Percentiles rank a stretch among this genome's conserved stretches.
Conservation (phyloP, 2,113 vertebrate species). For the Anguilla rostrata region DNA sequence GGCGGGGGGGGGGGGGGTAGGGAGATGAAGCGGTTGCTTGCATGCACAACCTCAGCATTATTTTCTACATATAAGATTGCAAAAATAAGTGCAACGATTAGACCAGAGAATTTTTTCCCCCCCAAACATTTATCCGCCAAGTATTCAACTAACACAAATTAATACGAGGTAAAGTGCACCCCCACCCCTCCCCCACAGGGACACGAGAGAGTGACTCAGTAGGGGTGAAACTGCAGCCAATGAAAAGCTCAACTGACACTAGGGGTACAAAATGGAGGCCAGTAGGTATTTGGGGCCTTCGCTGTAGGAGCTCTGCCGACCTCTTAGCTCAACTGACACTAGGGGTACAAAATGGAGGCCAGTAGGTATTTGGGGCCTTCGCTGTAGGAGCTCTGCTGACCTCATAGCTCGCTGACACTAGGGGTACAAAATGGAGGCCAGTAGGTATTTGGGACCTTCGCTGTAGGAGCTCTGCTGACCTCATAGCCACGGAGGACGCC, state of each 20-base stretch:
- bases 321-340: constrained; percentile 73
- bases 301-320: constrained; percentile 57
- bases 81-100: background rate
- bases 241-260: too few species aligned
- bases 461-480: constrained; percentile 64
- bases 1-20: rapidly evolving
- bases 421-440: background rate
- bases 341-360: background rate
- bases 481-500: constrained; percentile 90
- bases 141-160: background rate
- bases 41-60: background rate
- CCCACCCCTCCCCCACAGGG: too few species aligned
- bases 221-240: too few species aligned
- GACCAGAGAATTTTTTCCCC: background rate
- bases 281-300: background rate
- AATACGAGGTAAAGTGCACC: background rate
- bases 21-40: background rate
- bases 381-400: constrained; percentile 57
- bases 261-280: background rate
- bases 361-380: background rate
- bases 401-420: too few species aligned
- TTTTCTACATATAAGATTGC: background rate
- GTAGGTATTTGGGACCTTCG: background rate
- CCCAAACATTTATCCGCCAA: background rate
- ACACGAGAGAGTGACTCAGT: background rate